Percentiles rank a stretch among this genome's conserved stretches.
Evolutionary conservation across 1,140 invertebrate genomes (phyloP).

Genomic region (Megalonaias nervosa): DNA sequence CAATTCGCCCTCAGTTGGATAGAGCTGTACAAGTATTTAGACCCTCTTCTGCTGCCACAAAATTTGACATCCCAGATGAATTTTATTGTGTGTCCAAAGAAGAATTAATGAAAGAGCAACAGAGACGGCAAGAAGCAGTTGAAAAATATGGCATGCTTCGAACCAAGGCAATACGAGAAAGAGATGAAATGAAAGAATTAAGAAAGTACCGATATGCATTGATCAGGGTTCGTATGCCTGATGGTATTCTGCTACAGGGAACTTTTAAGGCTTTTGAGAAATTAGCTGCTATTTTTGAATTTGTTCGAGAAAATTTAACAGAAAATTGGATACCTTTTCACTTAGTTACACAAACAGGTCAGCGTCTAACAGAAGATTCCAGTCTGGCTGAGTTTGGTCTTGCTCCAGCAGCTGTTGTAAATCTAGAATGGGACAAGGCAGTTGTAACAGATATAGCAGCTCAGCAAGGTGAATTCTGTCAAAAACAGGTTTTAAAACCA

Average conservation of each 20-base stretch:
- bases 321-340: slow-evolving; percentile 69
- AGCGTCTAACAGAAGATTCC: slow-evolving; percentile 56
- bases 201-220: slow-evolving; percentile 88
- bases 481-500: slow-evolving; percentile 44
- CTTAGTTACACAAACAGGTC: slow-evolving; percentile 52
- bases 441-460: slow-evolving; percentile 58
- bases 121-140: slow-evolving; percentile 78
- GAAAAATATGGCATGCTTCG: slow-evolving; percentile 86
- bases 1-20: slow-evolving; percentile 87
- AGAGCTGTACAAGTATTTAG: slow-evolving; percentile 87
- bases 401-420: slow-evolving; percentile 67
- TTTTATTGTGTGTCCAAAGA: slow-evolving; percentile 86
- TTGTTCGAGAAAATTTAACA: slow-evolving; percentile 61
- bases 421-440: slow-evolving; percentile 64
- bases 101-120: slow-evolving; percentile 89
- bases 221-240: slow-evolving; percentile 89
- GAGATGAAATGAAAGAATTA: slow-evolving; percentile 84
- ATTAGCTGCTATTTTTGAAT: slow-evolving; percentile 51
- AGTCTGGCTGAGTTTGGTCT: slow-evolving; percentile 67
- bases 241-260: slow-evolving; percentile 73
- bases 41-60: slow-evolving; percentile 80
- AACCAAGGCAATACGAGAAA: slow-evolving; percentile 94
- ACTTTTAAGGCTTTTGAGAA: slow-evolving; percentile 66
- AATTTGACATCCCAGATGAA: slow-evolving; percentile 82
- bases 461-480: slow-evolving; percentile 47